Conservation (phyloP, 2,113 vertebrate genomes). For the Pongo pygmaeus region DNA sequence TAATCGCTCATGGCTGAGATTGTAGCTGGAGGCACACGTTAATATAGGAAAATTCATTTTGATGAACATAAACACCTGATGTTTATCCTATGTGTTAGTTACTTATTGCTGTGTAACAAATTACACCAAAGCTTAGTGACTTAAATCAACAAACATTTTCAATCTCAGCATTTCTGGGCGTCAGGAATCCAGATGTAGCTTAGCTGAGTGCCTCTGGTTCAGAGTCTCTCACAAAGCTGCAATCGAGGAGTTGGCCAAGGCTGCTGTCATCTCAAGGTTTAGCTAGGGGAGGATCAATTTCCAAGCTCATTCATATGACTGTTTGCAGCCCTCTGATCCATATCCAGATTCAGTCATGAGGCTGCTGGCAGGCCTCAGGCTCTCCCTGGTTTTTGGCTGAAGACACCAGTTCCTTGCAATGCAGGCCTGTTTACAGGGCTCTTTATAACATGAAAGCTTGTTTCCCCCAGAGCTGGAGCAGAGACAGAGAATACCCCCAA, state of each 20-base stretch:
- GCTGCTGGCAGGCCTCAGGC: neutral
- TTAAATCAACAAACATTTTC: neutral
- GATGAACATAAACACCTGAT: neutral
- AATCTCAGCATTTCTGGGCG: neutral
- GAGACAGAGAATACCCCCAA: neutral
- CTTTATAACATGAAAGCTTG: neutral
- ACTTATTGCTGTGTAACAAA: constrained; percentile 19
- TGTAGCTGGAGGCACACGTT: neutral
- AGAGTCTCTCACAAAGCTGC: neutral
- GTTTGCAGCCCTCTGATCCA: neutral
- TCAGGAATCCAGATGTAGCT: neutral
- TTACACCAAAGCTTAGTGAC: neutral
- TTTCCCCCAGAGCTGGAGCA: neutral
- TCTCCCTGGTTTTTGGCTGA: neutral
- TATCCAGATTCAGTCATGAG: neutral
- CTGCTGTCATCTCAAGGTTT: neutral
- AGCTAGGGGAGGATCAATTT: neutral
- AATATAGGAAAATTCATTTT: neutral
- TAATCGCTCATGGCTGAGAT: neutral
- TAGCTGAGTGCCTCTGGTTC: neutral
- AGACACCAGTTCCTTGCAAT: neutral
- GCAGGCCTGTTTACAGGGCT: neutral
- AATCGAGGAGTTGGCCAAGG: neutral
- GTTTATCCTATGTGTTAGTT: neutral
- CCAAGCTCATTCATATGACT: neutral